Percentiles rank a stretch among this genome's conserved stretches.
Evolutionary conservation across 1,140 invertebrate genomes (phyloP).

Genomic region (Drosophila rhopaloa): DNA sequence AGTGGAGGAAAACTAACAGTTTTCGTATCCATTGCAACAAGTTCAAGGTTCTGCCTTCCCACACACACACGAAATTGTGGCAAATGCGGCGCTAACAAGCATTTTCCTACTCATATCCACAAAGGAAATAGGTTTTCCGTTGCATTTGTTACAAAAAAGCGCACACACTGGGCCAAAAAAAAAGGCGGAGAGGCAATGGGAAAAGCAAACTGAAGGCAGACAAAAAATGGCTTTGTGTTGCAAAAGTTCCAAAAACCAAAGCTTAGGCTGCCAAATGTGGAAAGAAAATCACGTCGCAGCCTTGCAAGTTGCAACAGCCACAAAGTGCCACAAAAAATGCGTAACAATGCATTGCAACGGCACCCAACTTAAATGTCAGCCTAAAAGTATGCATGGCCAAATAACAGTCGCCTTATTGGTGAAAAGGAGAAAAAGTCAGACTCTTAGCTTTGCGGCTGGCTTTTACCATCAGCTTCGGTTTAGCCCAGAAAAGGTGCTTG

Average conservation of each 20-base stretch:
- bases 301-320: constrained; percentile 17
- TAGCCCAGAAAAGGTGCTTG: constrained; percentile 37
- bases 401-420: constrained; percentile 16
- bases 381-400: constrained; percentile 41
- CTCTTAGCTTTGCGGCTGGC: constrained; percentile 42
- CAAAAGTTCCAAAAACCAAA: constrained; percentile 22
- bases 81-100: constrained; percentile 69
- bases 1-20: constrained; percentile 6
- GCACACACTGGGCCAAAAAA: constrained; percentile 1
- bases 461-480: constrained; percentile 29
- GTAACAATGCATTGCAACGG: constrained; percentile 55
- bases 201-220: constrained; percentile 17
- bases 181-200: constrained; percentile 5
- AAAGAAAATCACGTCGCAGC: constrained; percentile 48
- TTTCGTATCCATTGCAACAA: constrained; percentile 41
- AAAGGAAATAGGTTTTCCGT: constrained; percentile 76
- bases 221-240: constrained; percentile 36
- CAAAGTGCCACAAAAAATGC: constrained; percentile 45
- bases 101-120: constrained; percentile 74
- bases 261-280: constrained; percentile 30
- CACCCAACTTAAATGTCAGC: constrained; percentile 51
- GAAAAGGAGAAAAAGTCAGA: constrained; percentile 11
- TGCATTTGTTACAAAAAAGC: constrained; percentile 62
- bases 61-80: constrained; percentile 25
- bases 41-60: constrained; percentile 58